Conservation (phyloP, 2,888 invertebrate species). For the Lasioglossum calceatum region DNA sequence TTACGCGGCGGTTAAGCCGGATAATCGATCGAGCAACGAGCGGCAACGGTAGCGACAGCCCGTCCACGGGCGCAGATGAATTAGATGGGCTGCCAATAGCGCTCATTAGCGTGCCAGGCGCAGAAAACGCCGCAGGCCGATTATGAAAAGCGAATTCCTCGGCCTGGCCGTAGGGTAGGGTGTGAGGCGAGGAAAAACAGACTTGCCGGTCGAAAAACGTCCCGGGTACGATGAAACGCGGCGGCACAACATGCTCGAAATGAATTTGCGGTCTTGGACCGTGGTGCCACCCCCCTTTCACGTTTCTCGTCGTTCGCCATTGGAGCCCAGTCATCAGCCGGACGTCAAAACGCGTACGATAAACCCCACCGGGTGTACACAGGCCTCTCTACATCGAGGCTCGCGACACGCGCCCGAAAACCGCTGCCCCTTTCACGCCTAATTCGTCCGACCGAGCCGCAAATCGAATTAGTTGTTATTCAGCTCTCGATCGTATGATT, state of each 20-base stretch:
- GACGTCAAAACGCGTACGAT: slow-evolving; percentile 66
- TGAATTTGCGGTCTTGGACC: slow-evolving; percentile 67
- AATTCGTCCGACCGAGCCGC: slow-evolving; percentile 63
- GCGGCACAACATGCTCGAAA: slow-evolving; percentile 52
- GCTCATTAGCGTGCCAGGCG: slow-evolving; percentile 71
- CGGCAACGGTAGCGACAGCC: slow-evolving; percentile 55
- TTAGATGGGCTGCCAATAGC: slow-evolving; percentile 72
- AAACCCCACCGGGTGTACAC: slow-evolving; percentile 33
- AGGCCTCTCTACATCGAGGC: background rate
- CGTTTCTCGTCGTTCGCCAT: background rate
- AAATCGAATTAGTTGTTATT: slow-evolving; percentile 73
- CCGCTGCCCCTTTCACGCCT: slow-evolving; percentile 75
- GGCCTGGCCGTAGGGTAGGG: too few species aligned
- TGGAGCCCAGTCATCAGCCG: slow-evolving; percentile 44
- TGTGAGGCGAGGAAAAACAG: slow-evolving; percentile 18
- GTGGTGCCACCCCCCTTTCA: background rate
- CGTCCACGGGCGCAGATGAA: slow-evolving; percentile 63
- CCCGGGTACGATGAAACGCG: slow-evolving; percentile 25
- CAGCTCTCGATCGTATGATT: slow-evolving; percentile 63
- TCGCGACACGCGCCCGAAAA: slow-evolving; percentile 62
- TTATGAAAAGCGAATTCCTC: slow-evolving; percentile 66
- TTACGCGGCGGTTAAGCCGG: slow-evolving; percentile 72
- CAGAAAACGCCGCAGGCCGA: slow-evolving; percentile 69
- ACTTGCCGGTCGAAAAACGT: slow-evolving; percentile 33
- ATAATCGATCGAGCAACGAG: slow-evolving; percentile 68